Evolutionary conservation across 2,888 invertebrate species (phyloP).

Genomic region (Nemoura dubitans): DNA sequence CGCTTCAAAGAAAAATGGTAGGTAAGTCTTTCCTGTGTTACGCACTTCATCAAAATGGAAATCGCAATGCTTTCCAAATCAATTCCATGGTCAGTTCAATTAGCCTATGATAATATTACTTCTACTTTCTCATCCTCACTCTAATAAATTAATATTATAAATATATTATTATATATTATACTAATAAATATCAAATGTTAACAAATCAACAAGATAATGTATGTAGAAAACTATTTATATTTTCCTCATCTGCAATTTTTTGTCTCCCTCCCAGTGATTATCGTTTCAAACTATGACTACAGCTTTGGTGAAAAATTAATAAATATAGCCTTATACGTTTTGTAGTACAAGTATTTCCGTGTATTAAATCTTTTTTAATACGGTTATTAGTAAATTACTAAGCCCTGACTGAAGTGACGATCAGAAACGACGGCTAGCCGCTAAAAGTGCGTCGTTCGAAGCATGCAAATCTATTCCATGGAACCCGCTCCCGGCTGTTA

Average conservation of each 20-base stretch:
- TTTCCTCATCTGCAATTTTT: slow-evolving; percentile 42
- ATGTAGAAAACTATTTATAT: slow-evolving; percentile 47
- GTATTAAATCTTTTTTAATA: not conserved
- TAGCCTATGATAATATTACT: slow-evolving; percentile 14
- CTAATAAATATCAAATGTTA: slow-evolving; percentile 45
- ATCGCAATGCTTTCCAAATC: not conserved
- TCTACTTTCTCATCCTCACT: not conserved
- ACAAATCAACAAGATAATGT: slow-evolving; percentile 43
- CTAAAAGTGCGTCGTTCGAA: not conserved
- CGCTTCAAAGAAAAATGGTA: not conserved
- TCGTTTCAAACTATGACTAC: slow-evolving; percentile 8
- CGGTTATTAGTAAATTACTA: not conserved
- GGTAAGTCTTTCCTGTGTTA: slow-evolving; percentile 7
- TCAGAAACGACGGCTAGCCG: not conserved
- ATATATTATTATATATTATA: slow-evolving; percentile 31
- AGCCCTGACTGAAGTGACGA: not conserved
- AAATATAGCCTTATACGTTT: not conserved
- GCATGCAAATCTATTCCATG: not conserved
- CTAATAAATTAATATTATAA: slow-evolving; percentile 12
- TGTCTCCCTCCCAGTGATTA: slow-evolving; percentile 19
- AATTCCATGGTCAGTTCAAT: slow-evolving; percentile 22
- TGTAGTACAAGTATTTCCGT: not conserved
- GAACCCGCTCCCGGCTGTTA: not conserved
- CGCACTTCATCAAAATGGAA: slow-evolving; percentile 8
- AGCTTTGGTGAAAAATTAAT: slow-evolving; percentile 23